Evolutionary conservation across 2,113 vertebrate genomes (phyloP).

Genomic region (Hucho hucho): DNA sequence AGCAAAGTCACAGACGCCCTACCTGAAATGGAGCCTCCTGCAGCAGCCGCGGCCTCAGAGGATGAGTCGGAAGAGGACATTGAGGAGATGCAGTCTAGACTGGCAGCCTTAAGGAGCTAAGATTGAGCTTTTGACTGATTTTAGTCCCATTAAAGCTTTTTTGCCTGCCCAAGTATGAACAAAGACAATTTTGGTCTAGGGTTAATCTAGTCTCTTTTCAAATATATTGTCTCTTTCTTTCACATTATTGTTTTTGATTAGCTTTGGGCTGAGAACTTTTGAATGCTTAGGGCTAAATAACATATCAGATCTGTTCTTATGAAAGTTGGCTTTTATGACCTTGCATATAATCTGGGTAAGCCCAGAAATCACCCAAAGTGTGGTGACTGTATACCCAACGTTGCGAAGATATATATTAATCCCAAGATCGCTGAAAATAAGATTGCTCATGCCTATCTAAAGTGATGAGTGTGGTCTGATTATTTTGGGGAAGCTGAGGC

Average conservation of each 20-base stretch:
- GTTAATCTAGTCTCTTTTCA: constrained; percentile 33
- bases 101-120: constrained; percentile 92
- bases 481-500: constrained; percentile 1
- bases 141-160: constrained; percentile 14
- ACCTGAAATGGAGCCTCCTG: constrained; percentile 77
- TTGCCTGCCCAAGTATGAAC: constrained; percentile 35
- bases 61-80: constrained; percentile 89
- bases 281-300: not conserved
- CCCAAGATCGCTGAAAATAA: constrained; percentile 53
- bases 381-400: constrained; percentile 31
- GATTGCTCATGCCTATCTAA: constrained; percentile 63
- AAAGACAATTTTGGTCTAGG: constrained; percentile 45
- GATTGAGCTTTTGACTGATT: constrained; percentile 17
- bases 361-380: constrained; percentile 59
- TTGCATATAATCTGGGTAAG: constrained; percentile 2
- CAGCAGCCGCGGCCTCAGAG: constrained; percentile 80
- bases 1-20: constrained; percentile 93
- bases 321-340: not conserved
- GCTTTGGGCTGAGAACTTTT: constrained; percentile 38
- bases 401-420: constrained; percentile 24
- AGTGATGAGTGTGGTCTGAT: constrained; percentile 41
- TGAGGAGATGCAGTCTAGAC: constrained; percentile 92
- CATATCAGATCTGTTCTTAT: not conserved
- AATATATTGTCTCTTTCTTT: constrained; percentile 17
- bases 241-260: constrained; percentile 48